phyloP scores from a whole-genome alignment of 2,888 invertebrate species.

The Tinea semifulvella region DNA sequence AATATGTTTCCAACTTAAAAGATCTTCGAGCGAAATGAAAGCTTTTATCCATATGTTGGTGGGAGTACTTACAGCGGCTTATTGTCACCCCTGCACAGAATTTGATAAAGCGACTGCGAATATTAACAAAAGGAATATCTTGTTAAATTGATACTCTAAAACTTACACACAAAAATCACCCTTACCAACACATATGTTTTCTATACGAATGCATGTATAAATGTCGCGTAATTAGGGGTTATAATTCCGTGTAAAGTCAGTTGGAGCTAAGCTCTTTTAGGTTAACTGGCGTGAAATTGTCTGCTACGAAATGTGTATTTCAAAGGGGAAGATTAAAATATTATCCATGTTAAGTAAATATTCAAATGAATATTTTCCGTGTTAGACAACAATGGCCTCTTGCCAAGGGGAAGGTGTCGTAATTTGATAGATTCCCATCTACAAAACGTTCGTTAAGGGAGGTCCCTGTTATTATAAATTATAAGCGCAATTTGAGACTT shows the following conservation, averaged over 20 bases:
- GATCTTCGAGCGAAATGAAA: constrained; percentile 62
- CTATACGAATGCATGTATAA: background rate
- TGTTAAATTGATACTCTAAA: constrained; percentile 62
- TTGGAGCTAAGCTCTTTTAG: constrained; percentile 40
- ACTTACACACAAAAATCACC: constrained; percentile 36
- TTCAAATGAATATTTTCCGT: constrained; percentile 69
- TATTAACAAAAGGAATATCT: constrained; percentile 69
- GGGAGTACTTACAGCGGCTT: constrained; percentile 66
- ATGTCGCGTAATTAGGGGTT: too few relatives aligned
- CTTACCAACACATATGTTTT: constrained; percentile 22
- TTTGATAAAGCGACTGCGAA: constrained; percentile 69
- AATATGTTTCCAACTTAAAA: constrained; percentile 45
- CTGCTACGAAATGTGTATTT: constrained; percentile 67
- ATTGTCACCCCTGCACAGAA: constrained; percentile 68
- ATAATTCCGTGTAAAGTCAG: constrained; percentile 34
- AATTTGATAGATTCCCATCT: constrained; percentile 66
- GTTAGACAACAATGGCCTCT: constrained; percentile 62
- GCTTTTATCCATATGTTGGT: constrained; percentile 67
- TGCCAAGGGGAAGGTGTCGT: constrained; percentile 51
- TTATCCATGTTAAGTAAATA: constrained; percentile 70
- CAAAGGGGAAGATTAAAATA: constrained; percentile 70
- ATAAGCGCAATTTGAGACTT: constrained; percentile 60
- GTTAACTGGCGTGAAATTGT: constrained; percentile 58
- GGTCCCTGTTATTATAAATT: constrained; percentile 62
- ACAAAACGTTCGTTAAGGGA: constrained; percentile 63